Evolutionary conservation across 1,140 invertebrate species (phyloP).

Genomic region (Drosophila micromelanica): DNA sequence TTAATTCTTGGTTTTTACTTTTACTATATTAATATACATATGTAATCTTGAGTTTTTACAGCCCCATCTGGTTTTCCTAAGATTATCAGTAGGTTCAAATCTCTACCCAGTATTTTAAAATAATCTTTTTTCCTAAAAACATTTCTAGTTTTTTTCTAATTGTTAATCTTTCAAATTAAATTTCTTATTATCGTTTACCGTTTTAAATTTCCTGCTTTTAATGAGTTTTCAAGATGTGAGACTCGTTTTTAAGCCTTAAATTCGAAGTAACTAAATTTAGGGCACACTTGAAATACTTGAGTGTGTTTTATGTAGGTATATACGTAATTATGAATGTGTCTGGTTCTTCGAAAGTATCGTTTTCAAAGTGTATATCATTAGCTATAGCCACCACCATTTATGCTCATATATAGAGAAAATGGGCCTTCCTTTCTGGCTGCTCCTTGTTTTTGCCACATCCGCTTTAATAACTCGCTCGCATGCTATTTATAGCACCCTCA

Average conservation of each 20-base stretch:
- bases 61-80: too few species aligned
- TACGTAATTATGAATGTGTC: background rate
- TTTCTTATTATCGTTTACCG: background rate
- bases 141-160: background rate
- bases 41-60: too few species aligned
- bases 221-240: background rate
- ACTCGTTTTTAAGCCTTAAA: too few species aligned
- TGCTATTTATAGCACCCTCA: slow-evolving; percentile 62
- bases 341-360: slow-evolving; percentile 7
- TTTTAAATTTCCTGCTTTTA: slow-evolving; percentile 2
- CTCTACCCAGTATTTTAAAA: too few species aligned
- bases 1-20: too few species aligned
- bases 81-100: too few species aligned
- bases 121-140: background rate
- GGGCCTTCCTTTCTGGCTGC: slow-evolving; percentile 18
- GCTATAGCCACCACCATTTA: slow-evolving; percentile 20
- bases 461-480: slow-evolving; percentile 50
- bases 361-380: slow-evolving; percentile 11
- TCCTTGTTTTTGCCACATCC: slow-evolving; percentile 50
- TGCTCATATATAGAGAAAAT: background rate
- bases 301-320: background rate
- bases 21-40: too few species aligned
- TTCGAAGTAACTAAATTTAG: background rate
- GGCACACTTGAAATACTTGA: background rate
- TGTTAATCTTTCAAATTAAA: background rate